phyloP scores from a whole-genome alignment of 2,888 invertebrate genomes.

The Chrysolina oricalcia region DNA sequence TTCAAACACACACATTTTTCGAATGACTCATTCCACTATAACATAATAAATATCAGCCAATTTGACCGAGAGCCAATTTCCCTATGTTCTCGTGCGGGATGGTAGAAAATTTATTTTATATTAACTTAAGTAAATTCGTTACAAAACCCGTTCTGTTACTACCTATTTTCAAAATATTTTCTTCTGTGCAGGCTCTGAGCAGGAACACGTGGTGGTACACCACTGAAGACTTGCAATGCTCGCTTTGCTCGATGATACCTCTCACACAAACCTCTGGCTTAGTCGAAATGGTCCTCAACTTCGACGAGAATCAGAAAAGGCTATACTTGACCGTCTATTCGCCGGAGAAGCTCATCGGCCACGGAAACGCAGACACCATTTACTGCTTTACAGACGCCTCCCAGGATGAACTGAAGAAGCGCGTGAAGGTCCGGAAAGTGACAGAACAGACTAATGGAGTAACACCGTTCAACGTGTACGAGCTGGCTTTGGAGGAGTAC shows the following conservation, averaged over 20 bases:
- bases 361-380: constrained; percentile 73
- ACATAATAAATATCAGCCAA: no score
- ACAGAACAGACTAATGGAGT: constrained; percentile 30
- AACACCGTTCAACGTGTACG: constrained; percentile 67
- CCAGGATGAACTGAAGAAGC: constrained; percentile 72
- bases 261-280: neutral
- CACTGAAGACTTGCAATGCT: constrained; percentile 47
- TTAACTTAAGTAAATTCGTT: no score
- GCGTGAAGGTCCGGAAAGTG: constrained; percentile 62
- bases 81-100: no score
- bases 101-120: no score
- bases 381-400: constrained; percentile 79
- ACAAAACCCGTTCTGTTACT: no score
- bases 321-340: constrained; percentile 74
- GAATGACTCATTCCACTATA: no score
- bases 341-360: constrained; percentile 74
- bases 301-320: constrained; percentile 53
- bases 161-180: no score
- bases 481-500: constrained; percentile 73
- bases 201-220: constrained; percentile 47
- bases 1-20: no score
- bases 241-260: constrained; percentile 51
- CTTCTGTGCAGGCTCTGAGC: constrained; percentile 47
- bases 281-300: constrained; percentile 57
- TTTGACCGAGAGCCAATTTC: no score